Evolutionary conservation across 2,113 vertebrate species (phyloP).

Genomic region (Pipa parva): DNA sequence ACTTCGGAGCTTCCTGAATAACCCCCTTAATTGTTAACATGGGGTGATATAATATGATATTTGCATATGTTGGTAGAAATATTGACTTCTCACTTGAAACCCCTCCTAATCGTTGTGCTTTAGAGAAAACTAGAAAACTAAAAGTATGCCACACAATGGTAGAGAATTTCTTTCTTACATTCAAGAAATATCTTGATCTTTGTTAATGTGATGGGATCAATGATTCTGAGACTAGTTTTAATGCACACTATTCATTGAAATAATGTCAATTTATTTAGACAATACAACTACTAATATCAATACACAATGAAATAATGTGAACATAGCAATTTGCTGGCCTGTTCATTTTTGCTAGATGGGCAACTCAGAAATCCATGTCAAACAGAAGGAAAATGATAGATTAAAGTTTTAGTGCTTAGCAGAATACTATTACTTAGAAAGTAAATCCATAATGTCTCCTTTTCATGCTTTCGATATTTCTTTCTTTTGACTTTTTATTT

Average conservation of each 20-base stretch:
- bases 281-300: neutral
- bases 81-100: slow-evolving; percentile 19
- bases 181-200: neutral
- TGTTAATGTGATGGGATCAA: slow-evolving; percentile 11
- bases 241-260: neutral
- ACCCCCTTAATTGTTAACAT: slow-evolving; percentile 23
- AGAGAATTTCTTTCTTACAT: neutral
- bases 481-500: slow-evolving; percentile 31
- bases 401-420: slow-evolving; percentile 16
- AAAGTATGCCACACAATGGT: neutral
- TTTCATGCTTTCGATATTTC: slow-evolving; percentile 6
- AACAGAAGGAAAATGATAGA: slow-evolving; percentile 3
- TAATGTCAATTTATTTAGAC: neutral
- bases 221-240: neutral
- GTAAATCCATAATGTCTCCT: slow-evolving; percentile 28
- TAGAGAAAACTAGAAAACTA: neutral
- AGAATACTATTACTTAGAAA: slow-evolving; percentile 1
- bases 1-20: too few species aligned
- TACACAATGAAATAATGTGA: neutral
- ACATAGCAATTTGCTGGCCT: neutral
- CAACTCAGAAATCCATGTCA: slow-evolving; percentile 3
- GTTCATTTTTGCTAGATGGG: neutral
- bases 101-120: neutral
- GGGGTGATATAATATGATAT: slow-evolving; percentile 21
- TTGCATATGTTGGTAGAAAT: neutral